A percentile compares a stretch with the other conserved stretches of the same genome.
Conservation (phyloP, 1,140 invertebrate genomes). For the Ooceraea biroi region DNA sequence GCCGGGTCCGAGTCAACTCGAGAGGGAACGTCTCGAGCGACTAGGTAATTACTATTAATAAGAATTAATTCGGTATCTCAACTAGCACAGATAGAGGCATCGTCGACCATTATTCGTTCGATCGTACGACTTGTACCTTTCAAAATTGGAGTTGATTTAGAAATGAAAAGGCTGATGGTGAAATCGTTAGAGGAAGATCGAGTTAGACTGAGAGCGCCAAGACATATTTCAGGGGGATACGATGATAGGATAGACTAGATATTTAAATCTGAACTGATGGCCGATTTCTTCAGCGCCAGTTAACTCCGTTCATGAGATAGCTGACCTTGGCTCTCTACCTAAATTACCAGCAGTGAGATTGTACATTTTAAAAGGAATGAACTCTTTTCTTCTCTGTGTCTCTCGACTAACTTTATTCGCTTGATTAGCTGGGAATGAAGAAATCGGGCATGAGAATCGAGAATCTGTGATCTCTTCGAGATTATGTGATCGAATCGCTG, state of each 20-base stretch:
- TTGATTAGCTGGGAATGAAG: constrained; percentile 58
- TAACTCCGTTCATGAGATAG: constrained; percentile 35
- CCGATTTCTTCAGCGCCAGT: constrained; percentile 60
- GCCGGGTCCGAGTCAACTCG: constrained; percentile 92
- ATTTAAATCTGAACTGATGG: constrained; percentile 33
- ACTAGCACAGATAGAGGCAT: constrained; percentile 21
- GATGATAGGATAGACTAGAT: constrained; percentile 34
- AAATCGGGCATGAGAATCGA: constrained; percentile 58
- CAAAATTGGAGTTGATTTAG: constrained; percentile 42
- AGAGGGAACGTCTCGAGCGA: constrained; percentile 94
- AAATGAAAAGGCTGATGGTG: constrained; percentile 7
- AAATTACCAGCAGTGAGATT: background rate
- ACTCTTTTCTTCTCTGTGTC: background rate
- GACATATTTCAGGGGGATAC: constrained; percentile 33
- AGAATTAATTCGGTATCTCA: constrained; percentile 26
- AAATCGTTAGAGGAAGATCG: constrained; percentile 29
- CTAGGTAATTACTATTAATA: constrained; percentile 87
- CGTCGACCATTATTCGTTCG: constrained; percentile 27
- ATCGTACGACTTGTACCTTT: constrained; percentile 35
- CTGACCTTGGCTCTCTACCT: constrained; percentile 37
- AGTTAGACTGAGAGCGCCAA: constrained; percentile 51
- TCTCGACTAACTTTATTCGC: constrained; percentile 25
- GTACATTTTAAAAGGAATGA: constrained; percentile 9
- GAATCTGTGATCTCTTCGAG: constrained; percentile 55
- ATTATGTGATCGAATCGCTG: constrained; percentile 82